phyloP scores from a whole-genome alignment of 2,113 vertebrate species.

The Pteruthius melanotis region DNA sequence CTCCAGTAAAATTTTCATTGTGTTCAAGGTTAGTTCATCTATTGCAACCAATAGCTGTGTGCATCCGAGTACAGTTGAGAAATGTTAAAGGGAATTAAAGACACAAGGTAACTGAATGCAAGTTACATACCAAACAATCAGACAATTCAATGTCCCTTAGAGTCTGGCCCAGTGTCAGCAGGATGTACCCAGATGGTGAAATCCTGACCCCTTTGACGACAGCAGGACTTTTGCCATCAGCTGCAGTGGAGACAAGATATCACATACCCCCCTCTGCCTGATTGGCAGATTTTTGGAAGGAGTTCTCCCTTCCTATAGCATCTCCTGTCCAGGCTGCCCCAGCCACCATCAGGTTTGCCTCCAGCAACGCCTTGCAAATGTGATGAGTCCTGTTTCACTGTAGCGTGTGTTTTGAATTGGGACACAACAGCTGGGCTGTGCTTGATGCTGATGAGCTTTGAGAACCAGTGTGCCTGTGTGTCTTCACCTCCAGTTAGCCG shows the following conservation, averaged over 20 bases:
- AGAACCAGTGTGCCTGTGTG: background rate
- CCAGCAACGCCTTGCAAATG: background rate
- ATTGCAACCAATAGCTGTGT: background rate
- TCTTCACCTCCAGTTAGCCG: background rate
- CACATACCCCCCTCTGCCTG: background rate
- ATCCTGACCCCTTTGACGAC: slow-evolving; percentile 4
- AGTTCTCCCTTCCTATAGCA: background rate
- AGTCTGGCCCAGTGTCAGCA: background rate
- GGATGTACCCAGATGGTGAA: background rate
- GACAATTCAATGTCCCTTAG: background rate
- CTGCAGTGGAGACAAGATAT: background rate
- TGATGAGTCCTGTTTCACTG: background rate
- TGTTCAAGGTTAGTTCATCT: background rate
- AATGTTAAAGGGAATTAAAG: background rate
- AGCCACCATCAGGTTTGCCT: background rate
- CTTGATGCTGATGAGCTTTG: background rate
- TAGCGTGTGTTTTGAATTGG: background rate
- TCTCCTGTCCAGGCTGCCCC: background rate
- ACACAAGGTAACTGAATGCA: background rate
- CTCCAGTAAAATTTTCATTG: background rate
- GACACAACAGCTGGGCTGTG: background rate
- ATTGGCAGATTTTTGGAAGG: background rate
- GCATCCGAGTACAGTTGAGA: background rate
- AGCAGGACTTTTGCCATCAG: slow-evolving; percentile 1
- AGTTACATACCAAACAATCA: background rate